Evolutionary conservation across 2,797 vertebrate genomes (phyloP).

Genomic region (Orientallactaga sibirica): DNA sequence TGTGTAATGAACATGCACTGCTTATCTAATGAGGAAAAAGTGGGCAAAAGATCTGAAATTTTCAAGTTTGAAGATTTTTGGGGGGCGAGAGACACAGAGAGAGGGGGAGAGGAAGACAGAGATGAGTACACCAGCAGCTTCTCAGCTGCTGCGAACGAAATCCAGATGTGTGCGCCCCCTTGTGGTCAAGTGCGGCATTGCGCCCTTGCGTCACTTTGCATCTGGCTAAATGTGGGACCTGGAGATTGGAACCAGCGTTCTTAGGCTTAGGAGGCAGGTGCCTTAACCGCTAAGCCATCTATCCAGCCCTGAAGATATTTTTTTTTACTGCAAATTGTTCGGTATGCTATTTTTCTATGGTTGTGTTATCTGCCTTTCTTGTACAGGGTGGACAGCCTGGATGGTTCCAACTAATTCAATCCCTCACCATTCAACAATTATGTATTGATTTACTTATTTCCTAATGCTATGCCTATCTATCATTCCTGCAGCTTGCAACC

Average conservation of each 20-base stretch:
- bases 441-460: neutral
- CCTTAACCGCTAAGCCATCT: too few species aligned
- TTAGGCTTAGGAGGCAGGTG: too few species aligned
- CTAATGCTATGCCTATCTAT: neutral
- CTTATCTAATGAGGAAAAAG: slow-evolving; percentile 25
- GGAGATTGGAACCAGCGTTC: too few species aligned
- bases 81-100: too few species aligned
- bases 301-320: too few species aligned
- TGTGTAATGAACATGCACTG: neutral
- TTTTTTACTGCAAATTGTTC: neutral
- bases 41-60: neutral
- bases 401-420: neutral
- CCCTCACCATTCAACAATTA: neutral
- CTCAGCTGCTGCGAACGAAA: too few species aligned
- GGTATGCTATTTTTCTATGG: neutral
- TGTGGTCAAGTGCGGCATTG: too few species aligned
- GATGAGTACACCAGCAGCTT: too few species aligned
- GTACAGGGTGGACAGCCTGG: neutral
- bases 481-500: neutral
- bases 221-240: too few species aligned
- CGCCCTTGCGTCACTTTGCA: too few species aligned
- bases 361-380: neutral
- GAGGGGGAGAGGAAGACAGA: too few species aligned
- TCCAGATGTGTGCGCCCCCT: too few species aligned
- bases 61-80: neutral